Conservation (phyloP, 2,888 invertebrate genomes). For the Hofmannophila pseudospretella region DNA sequence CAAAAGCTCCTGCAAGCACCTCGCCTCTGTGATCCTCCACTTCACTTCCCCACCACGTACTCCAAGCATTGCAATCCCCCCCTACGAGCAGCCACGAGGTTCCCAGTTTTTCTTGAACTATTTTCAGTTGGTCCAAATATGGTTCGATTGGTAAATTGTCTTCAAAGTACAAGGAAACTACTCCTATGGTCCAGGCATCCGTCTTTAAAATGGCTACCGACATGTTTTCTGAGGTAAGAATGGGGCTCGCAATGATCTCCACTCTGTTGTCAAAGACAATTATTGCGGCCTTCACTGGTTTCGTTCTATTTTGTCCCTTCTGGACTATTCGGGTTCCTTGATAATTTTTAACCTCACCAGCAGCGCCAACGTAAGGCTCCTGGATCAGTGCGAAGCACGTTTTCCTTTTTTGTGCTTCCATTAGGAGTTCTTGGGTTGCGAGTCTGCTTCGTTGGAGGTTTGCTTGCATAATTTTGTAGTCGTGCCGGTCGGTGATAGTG, state of each 20-base stretch:
- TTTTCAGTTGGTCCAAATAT: conserved; percentile 3
- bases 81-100: conserved; percentile 16
- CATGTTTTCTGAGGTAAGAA: conserved; percentile 5
- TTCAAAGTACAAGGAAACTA: conserved; percentile 8
- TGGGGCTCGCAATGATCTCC: not conserved
- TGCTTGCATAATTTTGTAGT: conserved; percentile 13
- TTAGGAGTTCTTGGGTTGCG: not conserved
- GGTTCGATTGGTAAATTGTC: conserved; percentile 5
- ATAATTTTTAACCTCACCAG: not conserved
- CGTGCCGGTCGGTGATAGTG: no score
- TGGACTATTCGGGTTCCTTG: not conserved
- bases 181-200: not conserved
- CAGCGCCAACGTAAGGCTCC: not conserved
- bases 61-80: conserved; percentile 19
- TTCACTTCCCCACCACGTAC: conserved; percentile 17
- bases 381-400: not conserved
- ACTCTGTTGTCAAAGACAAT: conserved; percentile 2
- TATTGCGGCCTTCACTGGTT: conserved; percentile 6
- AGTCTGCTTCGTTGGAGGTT: not conserved
- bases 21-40: conserved; percentile 13
- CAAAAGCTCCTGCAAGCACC: conserved; percentile 3
- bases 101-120: not conserved
- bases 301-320: not conserved
- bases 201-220: conserved; percentile 1
- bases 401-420: not conserved